Evolutionary conservation across 1,140 invertebrate species (phyloP).

Genomic region (Eciton burchellii): DNA sequence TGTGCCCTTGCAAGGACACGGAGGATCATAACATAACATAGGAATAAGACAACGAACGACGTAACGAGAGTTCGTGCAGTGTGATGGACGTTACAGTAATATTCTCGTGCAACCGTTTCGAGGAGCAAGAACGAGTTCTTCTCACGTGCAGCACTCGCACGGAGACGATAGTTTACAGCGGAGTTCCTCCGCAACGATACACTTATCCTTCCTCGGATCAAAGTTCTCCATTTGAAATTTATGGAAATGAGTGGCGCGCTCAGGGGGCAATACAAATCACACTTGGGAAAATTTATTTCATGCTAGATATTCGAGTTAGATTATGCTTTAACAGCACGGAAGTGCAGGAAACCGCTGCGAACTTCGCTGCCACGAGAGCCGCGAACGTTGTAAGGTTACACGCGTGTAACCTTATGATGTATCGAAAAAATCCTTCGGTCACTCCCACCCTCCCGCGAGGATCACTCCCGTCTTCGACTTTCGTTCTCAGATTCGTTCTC

Average conservation of each 20-base stretch:
- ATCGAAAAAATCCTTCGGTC: not conserved
- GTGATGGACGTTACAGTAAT: too few species aligned
- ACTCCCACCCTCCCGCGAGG: not conserved
- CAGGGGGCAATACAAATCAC: slow-evolving; percentile 12
- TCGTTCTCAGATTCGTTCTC: not conserved
- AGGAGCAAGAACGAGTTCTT: too few species aligned
- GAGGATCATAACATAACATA: too few species aligned
- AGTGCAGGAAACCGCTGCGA: slow-evolving; percentile 24
- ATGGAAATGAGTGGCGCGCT: slow-evolving; percentile 10
- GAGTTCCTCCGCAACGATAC: not conserved
- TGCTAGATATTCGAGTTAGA: not conserved
- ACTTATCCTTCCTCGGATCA: not conserved
- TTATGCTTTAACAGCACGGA: slow-evolving; percentile 22
- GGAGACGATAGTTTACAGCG: not conserved
- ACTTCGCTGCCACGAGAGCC: not conserved
- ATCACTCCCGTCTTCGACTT: too few species aligned
- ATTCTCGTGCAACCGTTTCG: too few species aligned
- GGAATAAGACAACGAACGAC: too few species aligned
- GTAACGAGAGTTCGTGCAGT: too few species aligned
- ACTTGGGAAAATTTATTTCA: slow-evolving; percentile 23
- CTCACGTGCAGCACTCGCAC: not conserved
- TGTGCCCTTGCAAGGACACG: too few species aligned
- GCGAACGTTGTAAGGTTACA: not conserved
- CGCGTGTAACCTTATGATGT: too few species aligned
- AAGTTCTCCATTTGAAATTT: slow-evolving; percentile 9